phyloP scores from a whole-genome alignment of 1,140 invertebrate species.

The Solenopsis invicta region DNA sequence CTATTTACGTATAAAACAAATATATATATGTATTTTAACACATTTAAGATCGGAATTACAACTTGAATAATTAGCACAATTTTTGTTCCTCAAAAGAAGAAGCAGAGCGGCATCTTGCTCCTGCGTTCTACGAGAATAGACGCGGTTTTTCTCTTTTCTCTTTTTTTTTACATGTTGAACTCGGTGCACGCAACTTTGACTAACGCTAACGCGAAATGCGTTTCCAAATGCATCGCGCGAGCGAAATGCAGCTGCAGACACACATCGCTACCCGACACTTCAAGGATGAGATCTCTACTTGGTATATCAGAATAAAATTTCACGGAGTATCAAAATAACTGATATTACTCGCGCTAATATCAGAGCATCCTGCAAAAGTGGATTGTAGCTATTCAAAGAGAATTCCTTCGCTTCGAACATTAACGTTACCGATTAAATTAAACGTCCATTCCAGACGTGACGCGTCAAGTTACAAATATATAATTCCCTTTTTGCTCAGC shows the following conservation, averaged over 20 bases:
- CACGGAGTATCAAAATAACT: slow-evolving; percentile 72
- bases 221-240: slow-evolving; percentile 57
- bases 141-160: background rate
- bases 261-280: slow-evolving; percentile 21
- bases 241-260: slow-evolving; percentile 32
- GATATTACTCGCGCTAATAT: slow-evolving; percentile 35
- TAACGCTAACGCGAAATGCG: slow-evolving; percentile 55
- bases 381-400: slow-evolving; percentile 37
- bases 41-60: slow-evolving; percentile 39
- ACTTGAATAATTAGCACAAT: slow-evolving; percentile 15
- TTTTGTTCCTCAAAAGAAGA: slow-evolving; percentile 22
- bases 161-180: background rate
- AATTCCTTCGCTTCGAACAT: slow-evolving; percentile 1
- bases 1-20: slow-evolving; percentile 43
- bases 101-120: background rate
- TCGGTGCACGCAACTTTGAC: slow-evolving; percentile 14
- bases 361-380: slow-evolving; percentile 32
- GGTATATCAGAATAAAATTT: slow-evolving; percentile 68
- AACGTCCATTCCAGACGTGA: background rate
- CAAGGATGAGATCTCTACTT: slow-evolving; percentile 37
- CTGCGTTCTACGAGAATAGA: slow-evolving; percentile 1
- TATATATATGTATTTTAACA: slow-evolving; percentile 37
- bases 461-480: background rate
- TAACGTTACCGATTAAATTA: slow-evolving; percentile 12
- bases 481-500: background rate